These are phyloP conservation scores for Aethes cnicana DNA, from an alignment of 2,888 invertebrate genomes.

Conservation along the genomic window DNA sequence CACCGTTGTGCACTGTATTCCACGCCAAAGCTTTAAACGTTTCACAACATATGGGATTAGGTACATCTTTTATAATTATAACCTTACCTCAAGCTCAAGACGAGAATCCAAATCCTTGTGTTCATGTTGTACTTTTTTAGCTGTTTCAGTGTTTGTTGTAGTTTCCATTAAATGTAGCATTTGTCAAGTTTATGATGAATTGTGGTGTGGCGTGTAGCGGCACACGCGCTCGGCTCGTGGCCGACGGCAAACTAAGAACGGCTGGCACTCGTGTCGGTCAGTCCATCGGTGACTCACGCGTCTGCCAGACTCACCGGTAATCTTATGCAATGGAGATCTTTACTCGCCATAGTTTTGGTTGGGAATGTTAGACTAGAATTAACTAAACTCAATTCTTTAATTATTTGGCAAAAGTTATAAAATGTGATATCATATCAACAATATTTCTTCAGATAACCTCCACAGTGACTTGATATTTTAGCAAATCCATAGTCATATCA, in stretches of 20 bases:
- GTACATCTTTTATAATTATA: background rate
- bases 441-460: too few species aligned
- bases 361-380: too few species aligned
- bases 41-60: background rate
- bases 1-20: constrained; percentile 1
- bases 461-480: too few species aligned
- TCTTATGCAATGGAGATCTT: too few species aligned
- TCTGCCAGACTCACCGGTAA: too few species aligned
- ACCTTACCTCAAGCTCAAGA: constrained; percentile 20
- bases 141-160: background rate
- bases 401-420: too few species aligned
- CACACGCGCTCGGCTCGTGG: constrained; percentile 12
- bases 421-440: too few species aligned
- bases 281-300: constrained; percentile 23
- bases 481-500: too few species aligned
- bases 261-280: constrained; percentile 14
- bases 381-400: too few species aligned
- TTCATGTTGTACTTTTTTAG: constrained; percentile 14
- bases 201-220: background rate
- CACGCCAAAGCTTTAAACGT: constrained; percentile 11
- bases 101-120: constrained; percentile 2
- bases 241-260: constrained; percentile 4
- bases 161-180: constrained; percentile 11
- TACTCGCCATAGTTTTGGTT: too few species aligned
- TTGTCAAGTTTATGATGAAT: constrained; percentile 3